A percentile compares a stretch with the other conserved stretches of the same genome.
Conservation (phyloP, 2,888 invertebrate species). For the Caenorhabditis sp. region DNA sequence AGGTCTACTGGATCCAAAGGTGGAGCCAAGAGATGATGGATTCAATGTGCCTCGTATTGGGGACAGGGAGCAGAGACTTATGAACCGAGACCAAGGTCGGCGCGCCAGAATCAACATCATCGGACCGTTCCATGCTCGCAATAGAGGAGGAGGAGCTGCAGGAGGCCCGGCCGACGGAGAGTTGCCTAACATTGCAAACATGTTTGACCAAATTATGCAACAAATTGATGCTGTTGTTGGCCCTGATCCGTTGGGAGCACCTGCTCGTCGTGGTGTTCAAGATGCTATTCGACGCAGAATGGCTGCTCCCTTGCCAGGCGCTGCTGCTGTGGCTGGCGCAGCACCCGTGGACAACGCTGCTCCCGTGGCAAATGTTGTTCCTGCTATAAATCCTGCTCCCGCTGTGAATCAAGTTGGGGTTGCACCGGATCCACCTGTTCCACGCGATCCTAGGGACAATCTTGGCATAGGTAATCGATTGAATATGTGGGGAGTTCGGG, state of each 20-base stretch:
- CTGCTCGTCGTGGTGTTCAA: neutral
- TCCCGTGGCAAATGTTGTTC: neutral
- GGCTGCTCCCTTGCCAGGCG: neutral
- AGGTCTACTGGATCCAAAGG: neutral
- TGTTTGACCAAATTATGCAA: slow-evolving; percentile 1
- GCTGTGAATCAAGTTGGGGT: neutral
- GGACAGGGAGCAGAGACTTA: neutral
- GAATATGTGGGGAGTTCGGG: neutral
- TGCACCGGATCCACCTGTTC: neutral
- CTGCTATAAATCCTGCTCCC: neutral
- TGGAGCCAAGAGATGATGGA: neutral
- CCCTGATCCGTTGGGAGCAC: neutral
- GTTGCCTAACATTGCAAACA: slow-evolving; percentile 10
- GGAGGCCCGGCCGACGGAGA: neutral
- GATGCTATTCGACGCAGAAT: neutral
- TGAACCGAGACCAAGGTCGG: slow-evolving; percentile 4
- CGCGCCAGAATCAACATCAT: slow-evolving; percentile 17
- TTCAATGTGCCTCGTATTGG: neutral
- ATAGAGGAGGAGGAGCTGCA: neutral
- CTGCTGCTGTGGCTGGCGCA: no score
- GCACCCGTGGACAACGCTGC: no score
- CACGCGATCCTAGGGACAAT: neutral
- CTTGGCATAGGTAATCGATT: neutral
- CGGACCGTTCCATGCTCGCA: slow-evolving; percentile 13
- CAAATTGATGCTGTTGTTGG: neutral